A percentile compares a stretch with the other conserved stretches of the same genome.
Evolutionary conservation across 2,113 vertebrate species (phyloP).

Genomic region (Aegithalos caudatus): DNA sequence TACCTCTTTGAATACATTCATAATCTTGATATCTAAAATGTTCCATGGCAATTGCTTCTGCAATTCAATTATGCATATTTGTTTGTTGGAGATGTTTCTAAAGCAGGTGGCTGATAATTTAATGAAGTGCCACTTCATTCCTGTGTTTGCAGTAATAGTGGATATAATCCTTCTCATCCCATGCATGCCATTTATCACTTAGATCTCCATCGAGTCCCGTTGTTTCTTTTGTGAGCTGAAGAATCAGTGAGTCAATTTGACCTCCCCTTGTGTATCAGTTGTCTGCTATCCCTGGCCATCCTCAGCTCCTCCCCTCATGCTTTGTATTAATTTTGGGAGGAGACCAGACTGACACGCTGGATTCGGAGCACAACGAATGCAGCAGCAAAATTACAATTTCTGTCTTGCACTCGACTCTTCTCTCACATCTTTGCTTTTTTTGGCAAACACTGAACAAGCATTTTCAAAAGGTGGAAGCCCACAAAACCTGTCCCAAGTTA

Average conservation of each 20-base stretch:
- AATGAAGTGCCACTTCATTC: conserved; percentile 8
- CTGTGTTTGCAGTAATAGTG: background rate
- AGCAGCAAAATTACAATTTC: background rate
- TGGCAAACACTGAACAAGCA: background rate
- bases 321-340: background rate
- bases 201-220: background rate
- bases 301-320: background rate
- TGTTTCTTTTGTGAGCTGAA: background rate
- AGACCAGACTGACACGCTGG: rapidly evolving
- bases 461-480: background rate
- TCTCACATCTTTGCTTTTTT: background rate
- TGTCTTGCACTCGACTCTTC: background rate
- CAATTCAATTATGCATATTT: background rate
- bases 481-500: background rate
- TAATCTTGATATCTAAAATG: background rate
- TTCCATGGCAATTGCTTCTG: background rate
- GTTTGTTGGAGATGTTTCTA: conserved; percentile 18
- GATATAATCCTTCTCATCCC: background rate
- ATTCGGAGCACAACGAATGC: background rate
- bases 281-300: background rate
- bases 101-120: conserved; percentile 18
- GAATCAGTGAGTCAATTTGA: background rate
- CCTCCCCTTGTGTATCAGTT: background rate
- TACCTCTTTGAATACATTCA: background rate
- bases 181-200: background rate